Evolutionary conservation across 2,113 vertebrate species (phyloP).

Genomic region (Solea senegalensis): DNA sequence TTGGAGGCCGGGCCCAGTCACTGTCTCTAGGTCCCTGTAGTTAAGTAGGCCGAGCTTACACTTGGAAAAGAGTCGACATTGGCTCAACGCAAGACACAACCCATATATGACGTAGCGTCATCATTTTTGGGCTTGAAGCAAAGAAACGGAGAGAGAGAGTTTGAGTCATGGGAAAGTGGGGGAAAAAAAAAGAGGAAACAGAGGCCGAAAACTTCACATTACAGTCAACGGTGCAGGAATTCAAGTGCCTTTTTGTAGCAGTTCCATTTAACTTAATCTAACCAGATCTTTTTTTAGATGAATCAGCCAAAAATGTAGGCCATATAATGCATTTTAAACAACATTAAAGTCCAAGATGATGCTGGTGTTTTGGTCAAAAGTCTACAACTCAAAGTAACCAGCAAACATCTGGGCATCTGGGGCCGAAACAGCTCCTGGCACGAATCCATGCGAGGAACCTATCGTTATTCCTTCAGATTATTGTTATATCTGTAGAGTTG

Average conservation of each 20-base stretch:
- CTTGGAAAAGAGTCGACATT: conserved; percentile 37
- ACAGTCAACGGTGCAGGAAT: background rate
- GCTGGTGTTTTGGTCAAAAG: too few relatives aligned
- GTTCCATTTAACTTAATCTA: background rate
- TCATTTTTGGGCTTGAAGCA: background rate
- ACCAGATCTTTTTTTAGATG: too few relatives aligned
- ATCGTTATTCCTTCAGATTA: too few relatives aligned
- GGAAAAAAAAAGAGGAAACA: background rate
- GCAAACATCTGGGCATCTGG: too few relatives aligned
- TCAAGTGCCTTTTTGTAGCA: background rate
- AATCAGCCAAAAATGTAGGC: too few relatives aligned
- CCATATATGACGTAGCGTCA: background rate
- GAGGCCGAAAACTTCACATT: background rate
- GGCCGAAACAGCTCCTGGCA: too few relatives aligned
- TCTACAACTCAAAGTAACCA: too few relatives aligned
- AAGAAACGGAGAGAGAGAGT: conserved; percentile 1
- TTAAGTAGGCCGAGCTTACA: conserved; percentile 3
- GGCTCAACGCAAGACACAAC: background rate
- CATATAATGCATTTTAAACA: too few relatives aligned
- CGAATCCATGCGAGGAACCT: too few relatives aligned
- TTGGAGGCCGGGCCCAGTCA: conserved; percentile 35
- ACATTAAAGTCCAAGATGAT: too few relatives aligned
- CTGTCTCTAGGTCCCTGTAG: conserved; percentile 16
- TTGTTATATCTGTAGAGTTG: too few relatives aligned
- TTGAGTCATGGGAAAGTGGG: background rate